Base-by-base conservation (phyloP, 1,140 invertebrate genomes). In the Pteromalus puparum region DNA sequence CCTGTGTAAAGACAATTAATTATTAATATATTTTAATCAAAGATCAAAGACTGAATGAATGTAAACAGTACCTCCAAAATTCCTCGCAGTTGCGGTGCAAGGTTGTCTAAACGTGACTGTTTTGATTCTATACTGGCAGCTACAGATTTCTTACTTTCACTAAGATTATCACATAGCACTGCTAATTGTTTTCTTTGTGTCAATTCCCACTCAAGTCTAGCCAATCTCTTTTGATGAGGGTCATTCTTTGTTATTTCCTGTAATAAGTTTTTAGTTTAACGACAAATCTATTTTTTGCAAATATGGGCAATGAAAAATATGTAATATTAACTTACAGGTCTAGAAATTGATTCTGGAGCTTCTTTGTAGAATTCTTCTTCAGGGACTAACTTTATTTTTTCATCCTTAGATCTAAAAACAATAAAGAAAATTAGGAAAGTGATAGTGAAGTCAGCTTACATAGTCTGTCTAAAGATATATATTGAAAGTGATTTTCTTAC, bases 161-260 rank as follows among this genome's bases (percentile, higher is more conserved):
- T 95, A 12, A 98, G 92, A 87, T 96, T 94, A 88, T 96, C 95
- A 87, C 97, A 97, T 24, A 97, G 93, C 68, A 95, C 94, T 15
- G 97, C 95, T 26, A 98, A 92, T 87, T 97, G 95, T 92, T 98
- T 97, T 53, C 98, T 94, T 90, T 99, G 97, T n/a, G 96, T 95
- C 24, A 99, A 93, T 91, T 99, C 98, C 96, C 97, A 99, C 90
- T 99, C 97, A 10, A 99, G 92, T 85, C 97, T 95, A 72, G 97
- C 97, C 78, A 99, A 92, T 89, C 96, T 96, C 78, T 96, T 92
- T 89, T 97, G 95, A 94, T 99, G 98, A 70, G 94, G 91, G 94
- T 97, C 95, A 82, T 91, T 91, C 87, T 94, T 94, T 24, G 96
- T 96, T 48, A 95, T 87, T 84, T 95, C 94, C 96, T 97, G 84